Base-by-base conservation (phyloP, 2,797 vertebrate species). In the Huso huso region DNA sequence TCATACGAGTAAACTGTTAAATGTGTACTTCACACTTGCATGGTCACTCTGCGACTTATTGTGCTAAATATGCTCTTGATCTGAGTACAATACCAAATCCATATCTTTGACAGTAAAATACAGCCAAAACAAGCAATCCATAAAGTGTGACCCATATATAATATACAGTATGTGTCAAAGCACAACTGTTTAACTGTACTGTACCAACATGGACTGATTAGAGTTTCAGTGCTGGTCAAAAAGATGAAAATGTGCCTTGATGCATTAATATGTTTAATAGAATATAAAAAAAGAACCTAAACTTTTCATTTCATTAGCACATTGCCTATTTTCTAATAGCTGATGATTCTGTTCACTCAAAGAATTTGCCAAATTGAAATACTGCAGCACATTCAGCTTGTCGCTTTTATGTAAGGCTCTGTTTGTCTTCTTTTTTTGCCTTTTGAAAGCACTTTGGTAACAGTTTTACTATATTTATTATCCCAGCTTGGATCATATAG, bases 151-250 rank as follows among this genome's bases (percentile, higher is more conserved):
- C 68, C 61, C 63, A 66, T 61, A 66, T 65, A 66, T 49, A 69
- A 59, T 68, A 66, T 48, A n/a, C 49, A 18, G 1, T 15, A 60
- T 62, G 69, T 68, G 37, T 71, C 63, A 72, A 73, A 75, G 71
- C 74, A 75, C 74, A 75, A 73, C 18, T 70, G 69, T 55, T 61
- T 51, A 65, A 57, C 66, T 65, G 66, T 66, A 68, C 60, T 37
- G 23, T 37, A 37, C 23, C 23, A 68, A 65, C 15, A 67, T 60
- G 18, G 51, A 61, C 51, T 66, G 63, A 66, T 63, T 61, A 62
- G 52, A 51, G 63, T 65, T 60, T 68, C 59, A 60, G 61, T 67
- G 49, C 65, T 57, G 67, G 61, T 70, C 50, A 70, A 69, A 55
- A 51, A 49, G 53, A 64, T 62, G 12, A 68, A 70, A 68, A 67